Conservation (phyloP, 2,888 invertebrate species). For the Corbicula japonica region DNA sequence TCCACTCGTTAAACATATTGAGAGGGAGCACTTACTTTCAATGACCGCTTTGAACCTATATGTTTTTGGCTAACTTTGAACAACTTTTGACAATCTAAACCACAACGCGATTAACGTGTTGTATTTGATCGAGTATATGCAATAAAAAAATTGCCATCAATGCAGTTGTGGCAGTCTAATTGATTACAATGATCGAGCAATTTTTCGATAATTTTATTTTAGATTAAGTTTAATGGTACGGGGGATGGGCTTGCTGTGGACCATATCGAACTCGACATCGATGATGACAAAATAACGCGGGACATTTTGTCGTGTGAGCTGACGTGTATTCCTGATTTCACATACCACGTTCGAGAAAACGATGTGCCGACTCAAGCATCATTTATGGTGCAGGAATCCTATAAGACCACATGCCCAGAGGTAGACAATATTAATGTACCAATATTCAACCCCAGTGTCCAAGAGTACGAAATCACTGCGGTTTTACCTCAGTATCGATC, state of each 20-base stretch:
- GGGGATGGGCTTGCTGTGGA: slow-evolving; percentile 72
- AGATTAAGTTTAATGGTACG: slow-evolving; percentile 56
- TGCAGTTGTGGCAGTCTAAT: background rate
- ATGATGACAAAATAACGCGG: slow-evolving; percentile 63
- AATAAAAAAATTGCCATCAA: background rate
- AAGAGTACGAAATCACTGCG: slow-evolving; percentile 70
- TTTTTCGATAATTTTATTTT: slow-evolving; percentile 4
- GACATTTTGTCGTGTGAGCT: slow-evolving; percentile 71
- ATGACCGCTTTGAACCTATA: background rate
- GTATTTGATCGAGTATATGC: background rate
- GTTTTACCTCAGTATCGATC: slow-evolving; percentile 70
- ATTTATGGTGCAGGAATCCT: slow-evolving; percentile 69
- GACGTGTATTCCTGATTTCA: slow-evolving; percentile 63
- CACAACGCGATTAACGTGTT: background rate
- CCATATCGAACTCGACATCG: slow-evolving; percentile 66
- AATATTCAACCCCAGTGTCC: slow-evolving; percentile 67
- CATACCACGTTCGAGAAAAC: slow-evolving; percentile 49
- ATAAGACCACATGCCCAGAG: slow-evolving; percentile 75
- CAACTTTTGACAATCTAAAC: background rate
- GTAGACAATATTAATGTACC: slow-evolving; percentile 77
- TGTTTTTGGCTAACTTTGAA: background rate
- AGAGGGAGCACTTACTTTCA: background rate
- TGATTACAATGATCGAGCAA: background rate
- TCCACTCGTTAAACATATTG: too few relatives aligned
- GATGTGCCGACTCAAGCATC: slow-evolving; percentile 48